Evolutionary conservation across 2,888 invertebrate species (phyloP), one percentile per base, ranked within the genome.

Genomic region (Phortica magna): DNA sequence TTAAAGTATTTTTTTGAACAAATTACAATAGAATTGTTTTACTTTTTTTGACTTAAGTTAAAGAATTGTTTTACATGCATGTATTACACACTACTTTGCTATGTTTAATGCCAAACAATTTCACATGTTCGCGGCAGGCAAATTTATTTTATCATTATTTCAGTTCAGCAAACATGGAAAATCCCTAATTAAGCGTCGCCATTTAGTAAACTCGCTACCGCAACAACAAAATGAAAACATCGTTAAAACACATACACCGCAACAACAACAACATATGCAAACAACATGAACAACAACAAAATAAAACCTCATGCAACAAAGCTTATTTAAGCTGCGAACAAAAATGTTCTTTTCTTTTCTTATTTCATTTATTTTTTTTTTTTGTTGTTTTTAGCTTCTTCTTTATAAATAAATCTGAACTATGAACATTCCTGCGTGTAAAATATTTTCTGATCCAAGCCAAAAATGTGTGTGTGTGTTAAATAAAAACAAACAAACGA

Each of bases 161-260:
- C 14, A 7, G 10, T 9, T 4, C 61, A 61, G 10, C 10, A 68
- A 10, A 68, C 14, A 68, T 43, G 43, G 42, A 68, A 68, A 48
- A 22, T 39, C 19, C 22, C n/a, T 43, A 68, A 68, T 68, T 43
- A 68, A 48, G 43, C 68, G 43, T 10, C 19, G 68, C 68, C 17
- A 68, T 68, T 68, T 48, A 68, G 43, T 68, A 10, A 68, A 68
- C 19, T 68, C 39, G 42, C 31, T 19, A 43, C 9, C 0, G 10
- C 17, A 42, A 41, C 17, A 61, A n/a, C n/a, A 22, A 61, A 19
- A 5, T 17, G 22, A 12, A 68, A 68, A 68, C 68, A 43, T 68
- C 68, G 43, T 43, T 43, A 68, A 68, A 68, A 68, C 9, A 43
- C 43, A 43, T 17, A 19, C 19, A 17, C 68, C 42, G 10, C 68